phyloP scores from a whole-genome alignment of 30 jellyfish, hydroid and myxozoan genomes.

The Turritopsis dohrnii region DNA sequence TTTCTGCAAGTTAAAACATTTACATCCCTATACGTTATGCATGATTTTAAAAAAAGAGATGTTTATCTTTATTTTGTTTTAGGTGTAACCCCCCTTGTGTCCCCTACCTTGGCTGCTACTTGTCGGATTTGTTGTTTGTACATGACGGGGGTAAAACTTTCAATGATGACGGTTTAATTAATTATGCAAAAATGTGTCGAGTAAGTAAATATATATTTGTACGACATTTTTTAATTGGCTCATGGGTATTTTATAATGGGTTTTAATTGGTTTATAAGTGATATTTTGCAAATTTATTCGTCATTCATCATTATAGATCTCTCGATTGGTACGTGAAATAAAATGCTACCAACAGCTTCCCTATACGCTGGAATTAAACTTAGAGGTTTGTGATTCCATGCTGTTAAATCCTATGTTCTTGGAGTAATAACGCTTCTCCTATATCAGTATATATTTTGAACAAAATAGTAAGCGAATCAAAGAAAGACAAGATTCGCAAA shows the following conservation, averaged over 20 bases:
- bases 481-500: too few species aligned
- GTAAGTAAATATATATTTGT: conserved; percentile 22
- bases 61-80: background rate
- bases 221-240: background rate
- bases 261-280: background rate
- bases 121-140: conserved; percentile 87
- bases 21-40: too few species aligned
- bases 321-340: conserved; percentile 80
- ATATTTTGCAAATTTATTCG: background rate
- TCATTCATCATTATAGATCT: conserved; percentile 33
- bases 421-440: too few species aligned
- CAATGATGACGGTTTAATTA: conserved; percentile 63
- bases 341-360: conserved; percentile 87
- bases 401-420: too few species aligned
- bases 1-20: too few species aligned
- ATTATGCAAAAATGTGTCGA: conserved; percentile 89
- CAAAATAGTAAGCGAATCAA: too few species aligned
- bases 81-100: conserved; percentile 98
- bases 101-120: conserved; percentile 86
- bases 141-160: conserved; percentile 90
- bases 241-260: background rate
- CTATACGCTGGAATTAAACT: conserved; percentile 59
- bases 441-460: too few species aligned
- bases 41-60: too few species aligned
- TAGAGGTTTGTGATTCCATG: conserved; percentile 45